Evolutionary conservation across 2,113 vertebrate species (phyloP), one percentile per base, ranked within the genome.

Genomic region (Semicossyphus pulcher): DNA sequence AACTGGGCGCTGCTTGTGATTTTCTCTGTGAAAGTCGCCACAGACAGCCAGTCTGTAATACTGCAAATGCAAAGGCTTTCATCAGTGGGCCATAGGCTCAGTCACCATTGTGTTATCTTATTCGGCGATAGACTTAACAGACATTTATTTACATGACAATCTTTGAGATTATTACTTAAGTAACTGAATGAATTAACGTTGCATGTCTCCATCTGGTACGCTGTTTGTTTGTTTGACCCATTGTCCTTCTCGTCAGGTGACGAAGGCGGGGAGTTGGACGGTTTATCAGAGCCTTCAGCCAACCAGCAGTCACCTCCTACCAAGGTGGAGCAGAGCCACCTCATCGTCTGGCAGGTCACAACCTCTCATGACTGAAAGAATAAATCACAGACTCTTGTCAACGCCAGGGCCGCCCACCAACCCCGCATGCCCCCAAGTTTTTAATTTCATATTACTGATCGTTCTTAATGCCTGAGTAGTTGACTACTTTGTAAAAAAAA

Each of bases 281-380:
- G 96, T 51, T 90, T 93, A 3, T 72, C 90, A 0, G 95, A 94
- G 62, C 93, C 95, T 1, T 56, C 91, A 54, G 60, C 72, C 32
- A 93, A 93, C 78, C 93, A 94, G 73, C 97, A 96, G 82, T 93
- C 95, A 0, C 51, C 94, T 10, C 93, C 97, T 37, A 94, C 95
- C 74, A 99, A 97, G 89, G 95, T 95, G 0, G 97, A 99, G 90
- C 95, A 94, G 79, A 99, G 97, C 90, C 97, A 99, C 92, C 96
- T 99, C 80, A 98, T 99, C 6, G 97, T 98, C 83, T 99, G 98
- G 98, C 97, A 99, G 92, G 97, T 99, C 72, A 94, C 95, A 4
- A 92, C 95, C 2, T 86, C 94, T 69, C 94, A 94, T 0, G 96
- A 98, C 78, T 99, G 94, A 98, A 85, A 45, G 14, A 25, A 44